Conservation (phyloP, 2,113 vertebrate species). For the Pangasianodon hypophthalmus region DNA sequence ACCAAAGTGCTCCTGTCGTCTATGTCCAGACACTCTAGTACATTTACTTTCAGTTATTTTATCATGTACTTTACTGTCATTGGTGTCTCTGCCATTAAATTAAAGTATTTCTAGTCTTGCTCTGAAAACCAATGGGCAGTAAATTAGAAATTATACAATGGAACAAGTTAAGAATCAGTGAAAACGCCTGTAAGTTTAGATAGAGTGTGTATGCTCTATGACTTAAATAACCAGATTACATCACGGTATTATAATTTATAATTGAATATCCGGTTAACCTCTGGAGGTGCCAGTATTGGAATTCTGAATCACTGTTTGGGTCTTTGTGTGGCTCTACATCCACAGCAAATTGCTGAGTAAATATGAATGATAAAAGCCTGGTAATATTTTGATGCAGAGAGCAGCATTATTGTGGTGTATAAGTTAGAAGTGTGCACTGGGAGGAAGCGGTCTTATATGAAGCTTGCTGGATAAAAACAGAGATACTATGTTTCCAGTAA, state of each 20-base stretch:
- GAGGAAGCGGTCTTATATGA: neutral
- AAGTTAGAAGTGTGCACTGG: neutral
- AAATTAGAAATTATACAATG: neutral
- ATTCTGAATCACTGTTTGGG: neutral
- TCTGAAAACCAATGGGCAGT: neutral
- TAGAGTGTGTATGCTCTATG: neutral
- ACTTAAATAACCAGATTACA: neutral
- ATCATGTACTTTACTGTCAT: neutral
- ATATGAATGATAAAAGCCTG: neutral
- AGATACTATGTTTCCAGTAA: neutral
- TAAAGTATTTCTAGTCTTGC: neutral
- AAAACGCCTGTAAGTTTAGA: neutral
- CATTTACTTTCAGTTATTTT: neutral
- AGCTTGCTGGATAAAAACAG: too few species aligned
- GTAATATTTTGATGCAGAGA: neutral
- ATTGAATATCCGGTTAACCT: neutral
- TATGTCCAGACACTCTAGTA: slow-evolving; percentile 7
- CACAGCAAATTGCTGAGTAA: neutral
- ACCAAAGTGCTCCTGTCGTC: slow-evolving; percentile 9
- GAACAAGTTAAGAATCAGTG: neutral
- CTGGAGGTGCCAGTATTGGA: neutral
- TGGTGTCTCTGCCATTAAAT: neutral
- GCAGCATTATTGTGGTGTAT: neutral
- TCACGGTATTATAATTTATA: neutral
- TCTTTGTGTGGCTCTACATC: neutral